These are phyloP conservation scores for Cremastinae sp. DNA, from an alignment of 2,888 invertebrate species.

Conservation along the genomic window DNA sequence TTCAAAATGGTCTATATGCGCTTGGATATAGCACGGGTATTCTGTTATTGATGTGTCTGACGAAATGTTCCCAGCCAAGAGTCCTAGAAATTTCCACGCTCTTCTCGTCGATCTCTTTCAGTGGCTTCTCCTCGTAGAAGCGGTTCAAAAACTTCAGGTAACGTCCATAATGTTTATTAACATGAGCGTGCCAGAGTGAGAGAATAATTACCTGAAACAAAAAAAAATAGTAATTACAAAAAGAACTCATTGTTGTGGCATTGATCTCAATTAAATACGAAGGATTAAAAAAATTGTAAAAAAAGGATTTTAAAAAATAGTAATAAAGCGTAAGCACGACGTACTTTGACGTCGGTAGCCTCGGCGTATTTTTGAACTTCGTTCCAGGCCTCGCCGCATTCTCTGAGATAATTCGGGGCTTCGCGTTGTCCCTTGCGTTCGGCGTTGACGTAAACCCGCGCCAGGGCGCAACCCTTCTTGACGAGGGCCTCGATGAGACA, in stretches of 20 bases:
- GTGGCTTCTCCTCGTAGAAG: conserved; percentile 90
- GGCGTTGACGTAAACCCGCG: conserved; percentile 82
- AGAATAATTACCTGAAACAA: conserved; percentile 86
- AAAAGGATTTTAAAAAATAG: background rate
- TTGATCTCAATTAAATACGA: too few species aligned
- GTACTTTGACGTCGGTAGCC: conserved; percentile 88
- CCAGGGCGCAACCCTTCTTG: conserved; percentile 87
- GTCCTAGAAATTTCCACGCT: conserved; percentile 84
- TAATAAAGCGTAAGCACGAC: background rate
- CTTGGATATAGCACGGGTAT: conserved; percentile 87
- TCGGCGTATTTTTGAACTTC: conserved; percentile 92
- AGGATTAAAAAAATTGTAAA: too few species aligned
- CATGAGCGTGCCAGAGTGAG: conserved; percentile 90
- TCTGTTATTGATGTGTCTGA: conserved; percentile 82
- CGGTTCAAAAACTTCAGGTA: conserved; percentile 88
- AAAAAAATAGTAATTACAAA: conserved; percentile 39
- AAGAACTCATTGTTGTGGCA: conserved; percentile 12
- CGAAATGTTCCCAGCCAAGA: conserved; percentile 88
- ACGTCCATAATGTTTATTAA: conserved; percentile 90
- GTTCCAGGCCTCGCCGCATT: conserved; percentile 83
- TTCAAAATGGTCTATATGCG: conserved; percentile 87
- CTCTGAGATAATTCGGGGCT: conserved; percentile 79
- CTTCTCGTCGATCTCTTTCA: conserved; percentile 87
- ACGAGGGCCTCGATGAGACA: conserved; percentile 90
- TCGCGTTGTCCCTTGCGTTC: conserved; percentile 75